Evolutionary conservation across 30 jellyfish, hydroid and myxozoan genomes (phyloP).

Genomic region (Chrysaora quinquecirrha): DNA sequence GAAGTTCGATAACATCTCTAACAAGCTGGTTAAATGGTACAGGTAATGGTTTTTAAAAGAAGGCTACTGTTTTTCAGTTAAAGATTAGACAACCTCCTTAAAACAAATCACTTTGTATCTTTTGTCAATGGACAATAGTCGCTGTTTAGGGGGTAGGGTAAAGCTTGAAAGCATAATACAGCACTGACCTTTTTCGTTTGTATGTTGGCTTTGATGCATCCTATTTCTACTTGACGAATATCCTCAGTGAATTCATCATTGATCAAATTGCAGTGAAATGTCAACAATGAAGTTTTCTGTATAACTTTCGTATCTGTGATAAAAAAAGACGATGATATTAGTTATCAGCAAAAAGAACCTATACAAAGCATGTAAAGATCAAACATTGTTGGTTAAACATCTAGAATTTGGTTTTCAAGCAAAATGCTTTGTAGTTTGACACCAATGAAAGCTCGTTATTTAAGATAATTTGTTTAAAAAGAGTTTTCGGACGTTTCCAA

Average conservation of each 20-base stretch:
- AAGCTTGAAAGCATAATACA: no score
- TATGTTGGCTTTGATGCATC: conserved; percentile 78
- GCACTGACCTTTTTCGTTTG: conserved; percentile 89
- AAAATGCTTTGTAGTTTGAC: no score
- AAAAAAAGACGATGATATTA: not conserved
- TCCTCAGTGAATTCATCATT: conserved; percentile 44
- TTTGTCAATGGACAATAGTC: no score
- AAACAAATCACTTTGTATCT: no score
- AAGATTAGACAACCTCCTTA: no score
- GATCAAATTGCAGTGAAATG: conserved; percentile 57
- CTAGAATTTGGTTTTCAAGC: no score
- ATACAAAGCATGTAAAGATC: no score
- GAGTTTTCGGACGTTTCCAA: not conserved
- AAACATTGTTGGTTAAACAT: no score
- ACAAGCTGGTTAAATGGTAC: not conserved
- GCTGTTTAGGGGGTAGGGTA: no score
- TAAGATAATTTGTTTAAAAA: not conserved
- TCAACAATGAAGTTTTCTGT: conserved; percentile 50
- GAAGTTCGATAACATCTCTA: not conserved
- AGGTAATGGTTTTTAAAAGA: not conserved
- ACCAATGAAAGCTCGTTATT: not conserved
- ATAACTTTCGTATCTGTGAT: conserved; percentile 52
- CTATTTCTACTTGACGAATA: conserved; percentile 47
- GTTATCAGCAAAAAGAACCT: no score
- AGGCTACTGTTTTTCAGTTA: not conserved